Conservation (phyloP, 2,888 invertebrate genomes). For the Colostygia pectinataria region DNA sequence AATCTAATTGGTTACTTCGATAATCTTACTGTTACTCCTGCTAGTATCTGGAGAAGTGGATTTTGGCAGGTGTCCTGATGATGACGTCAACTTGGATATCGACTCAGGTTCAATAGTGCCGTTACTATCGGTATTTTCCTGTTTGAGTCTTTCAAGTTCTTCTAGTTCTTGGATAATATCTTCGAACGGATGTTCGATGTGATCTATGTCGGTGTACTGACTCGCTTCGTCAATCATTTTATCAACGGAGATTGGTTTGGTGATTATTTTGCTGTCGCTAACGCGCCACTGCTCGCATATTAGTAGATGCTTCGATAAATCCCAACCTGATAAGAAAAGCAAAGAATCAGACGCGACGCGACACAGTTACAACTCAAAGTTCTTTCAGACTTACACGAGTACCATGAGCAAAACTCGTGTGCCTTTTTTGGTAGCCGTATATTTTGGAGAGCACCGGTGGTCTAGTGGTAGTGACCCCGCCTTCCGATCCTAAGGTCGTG, state of each 20-base stretch:
- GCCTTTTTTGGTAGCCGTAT: too few relatives aligned
- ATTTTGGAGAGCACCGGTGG: too few relatives aligned
- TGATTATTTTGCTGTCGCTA: conserved; percentile 8
- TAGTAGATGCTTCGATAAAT: conserved; percentile 80
- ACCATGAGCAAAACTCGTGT: too few relatives aligned
- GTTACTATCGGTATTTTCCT: background rate
- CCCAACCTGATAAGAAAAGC: conserved; percentile 79
- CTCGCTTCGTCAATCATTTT: conserved; percentile 2
- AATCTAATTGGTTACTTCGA: too few relatives aligned
- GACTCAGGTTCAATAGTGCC: conserved; percentile 13
- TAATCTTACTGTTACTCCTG: too few relatives aligned
- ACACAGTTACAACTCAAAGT: too few relatives aligned
- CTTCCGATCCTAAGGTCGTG: too few relatives aligned
- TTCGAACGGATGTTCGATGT: background rate
- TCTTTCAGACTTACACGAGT: too few relatives aligned
- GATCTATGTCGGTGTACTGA: background rate
- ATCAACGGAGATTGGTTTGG: conserved; percentile 11
- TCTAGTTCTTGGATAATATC: conserved; percentile 2
- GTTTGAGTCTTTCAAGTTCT: background rate
- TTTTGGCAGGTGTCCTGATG: background rate
- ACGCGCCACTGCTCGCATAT: conserved; percentile 84
- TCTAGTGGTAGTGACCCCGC: too few relatives aligned
- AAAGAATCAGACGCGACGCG: too few relatives aligned
- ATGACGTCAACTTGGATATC: too few relatives aligned
- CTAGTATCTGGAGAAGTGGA: too few relatives aligned